Evolutionary conservation across 2,888 invertebrate species (phyloP).

Genomic region (Apamea anceps): DNA sequence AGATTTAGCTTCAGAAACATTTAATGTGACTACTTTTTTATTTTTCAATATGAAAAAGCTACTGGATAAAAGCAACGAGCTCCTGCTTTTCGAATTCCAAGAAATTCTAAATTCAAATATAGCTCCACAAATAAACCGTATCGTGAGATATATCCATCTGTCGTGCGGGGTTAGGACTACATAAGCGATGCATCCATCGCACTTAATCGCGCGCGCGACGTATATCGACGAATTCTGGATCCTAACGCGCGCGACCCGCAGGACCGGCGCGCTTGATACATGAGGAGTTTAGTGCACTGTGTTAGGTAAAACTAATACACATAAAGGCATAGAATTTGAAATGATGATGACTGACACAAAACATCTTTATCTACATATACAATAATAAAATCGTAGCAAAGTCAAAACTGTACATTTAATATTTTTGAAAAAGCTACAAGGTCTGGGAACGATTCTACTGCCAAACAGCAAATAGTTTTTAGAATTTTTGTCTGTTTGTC

Average conservation of each 20-base stretch:
- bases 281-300: slow-evolving; percentile 26
- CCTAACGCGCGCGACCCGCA: slow-evolving; percentile 22
- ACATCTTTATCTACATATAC: not conserved
- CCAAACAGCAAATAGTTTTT: not conserved
- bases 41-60: not conserved
- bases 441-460: not conserved
- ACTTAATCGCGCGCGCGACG: slow-evolving; percentile 40
- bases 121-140: slow-evolving; percentile 1
- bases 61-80: not conserved
- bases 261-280: slow-evolving; percentile 27
- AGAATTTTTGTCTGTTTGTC: not conserved
- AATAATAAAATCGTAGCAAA: not conserved
- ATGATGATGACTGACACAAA: not conserved
- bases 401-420: not conserved
- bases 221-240: slow-evolving; percentile 39
- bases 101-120: slow-evolving; percentile 16
- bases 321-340: not conserved
- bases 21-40: not conserved
- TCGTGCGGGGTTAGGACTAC: slow-evolving; percentile 18
- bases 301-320: not conserved
- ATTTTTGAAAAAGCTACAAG: not conserved
- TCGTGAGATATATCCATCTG: slow-evolving; percentile 25
- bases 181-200: slow-evolving; percentile 50
- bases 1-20: not conserved
- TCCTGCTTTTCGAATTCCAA: not conserved